phyloP scores from a whole-genome alignment of 2,797 vertebrate genomes.

The Squalus acanthias region DNA sequence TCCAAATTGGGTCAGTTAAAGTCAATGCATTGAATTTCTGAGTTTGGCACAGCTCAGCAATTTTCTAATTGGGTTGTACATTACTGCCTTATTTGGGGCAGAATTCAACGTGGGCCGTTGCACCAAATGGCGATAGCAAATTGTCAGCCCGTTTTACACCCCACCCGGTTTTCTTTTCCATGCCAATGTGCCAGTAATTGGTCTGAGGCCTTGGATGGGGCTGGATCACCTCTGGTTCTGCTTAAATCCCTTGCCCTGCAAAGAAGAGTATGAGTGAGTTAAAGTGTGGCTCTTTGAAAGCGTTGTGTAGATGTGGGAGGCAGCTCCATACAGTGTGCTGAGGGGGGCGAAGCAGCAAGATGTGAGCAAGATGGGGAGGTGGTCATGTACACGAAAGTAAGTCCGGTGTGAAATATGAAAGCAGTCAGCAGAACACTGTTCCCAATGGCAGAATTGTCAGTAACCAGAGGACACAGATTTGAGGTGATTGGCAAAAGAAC shows the following conservation, averaged over 20 bases:
- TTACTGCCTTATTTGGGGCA: not conserved
- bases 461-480: not conserved
- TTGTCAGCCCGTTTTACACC: not conserved
- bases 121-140: not conserved
- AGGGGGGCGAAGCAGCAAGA: not conserved
- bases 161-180: not conserved
- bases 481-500: not conserved
- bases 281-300: not conserved
- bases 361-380: not conserved
- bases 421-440: not conserved
- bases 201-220: not conserved
- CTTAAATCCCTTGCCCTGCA: not conserved
- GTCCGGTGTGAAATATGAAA: not conserved
- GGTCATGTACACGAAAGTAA: not conserved
- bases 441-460: not conserved
- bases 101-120: not conserved
- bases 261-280: not conserved
- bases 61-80: not conserved
- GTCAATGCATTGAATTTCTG: not conserved
- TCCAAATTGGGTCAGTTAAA: not conserved
- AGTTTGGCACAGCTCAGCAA: not conserved
- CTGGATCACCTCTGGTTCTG: not conserved
- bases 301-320: not conserved
- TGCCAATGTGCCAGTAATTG: not conserved
- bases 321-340: not conserved